A percentile compares a stretch with the other conserved stretches of the same genome.
Evolutionary conservation across 2,113 vertebrate genomes (phyloP).

Genomic region (Albula goreensis): DNA sequence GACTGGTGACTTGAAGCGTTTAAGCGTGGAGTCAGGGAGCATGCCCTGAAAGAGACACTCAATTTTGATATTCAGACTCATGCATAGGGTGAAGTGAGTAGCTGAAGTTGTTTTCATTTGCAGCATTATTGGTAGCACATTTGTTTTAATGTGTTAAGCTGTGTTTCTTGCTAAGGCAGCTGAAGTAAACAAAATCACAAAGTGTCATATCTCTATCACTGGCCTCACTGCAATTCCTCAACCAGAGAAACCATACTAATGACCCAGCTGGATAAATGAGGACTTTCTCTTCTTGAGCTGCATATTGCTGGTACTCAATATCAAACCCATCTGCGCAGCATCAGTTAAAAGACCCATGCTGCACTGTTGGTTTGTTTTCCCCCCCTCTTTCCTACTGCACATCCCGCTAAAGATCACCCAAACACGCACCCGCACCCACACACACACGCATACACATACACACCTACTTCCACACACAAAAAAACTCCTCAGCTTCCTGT

Average conservation of each 20-base stretch:
- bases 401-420: conserved; percentile 9
- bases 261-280: conserved; percentile 6
- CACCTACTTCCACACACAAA: conserved; percentile 20
- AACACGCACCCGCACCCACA: conserved; percentile 14
- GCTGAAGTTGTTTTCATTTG: not conserved
- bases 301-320: not conserved
- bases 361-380: conserved; percentile 25
- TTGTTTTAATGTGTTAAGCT: not conserved
- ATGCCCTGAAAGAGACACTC: conserved; percentile 65
- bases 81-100: conserved; percentile 45
- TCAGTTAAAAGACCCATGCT: conserved; percentile 17
- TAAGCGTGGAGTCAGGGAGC: conserved; percentile 67
- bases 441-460: not conserved
- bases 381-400: conserved; percentile 9
- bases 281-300: conserved; percentile 16
- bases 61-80: conserved; percentile 64
- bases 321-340: conserved; percentile 7
- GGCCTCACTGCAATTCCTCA: conserved; percentile 22
- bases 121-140: not conserved
- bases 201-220: not conserved
- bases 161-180: not conserved
- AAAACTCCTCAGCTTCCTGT: conserved; percentile 40
- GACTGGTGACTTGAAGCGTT: conserved; percentile 57
- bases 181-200: conserved; percentile 2
- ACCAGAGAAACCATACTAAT: conserved; percentile 14